Evolutionary conservation across 2,888 invertebrate genomes (phyloP).

Genomic region (Aleiodes testaceus): DNA sequence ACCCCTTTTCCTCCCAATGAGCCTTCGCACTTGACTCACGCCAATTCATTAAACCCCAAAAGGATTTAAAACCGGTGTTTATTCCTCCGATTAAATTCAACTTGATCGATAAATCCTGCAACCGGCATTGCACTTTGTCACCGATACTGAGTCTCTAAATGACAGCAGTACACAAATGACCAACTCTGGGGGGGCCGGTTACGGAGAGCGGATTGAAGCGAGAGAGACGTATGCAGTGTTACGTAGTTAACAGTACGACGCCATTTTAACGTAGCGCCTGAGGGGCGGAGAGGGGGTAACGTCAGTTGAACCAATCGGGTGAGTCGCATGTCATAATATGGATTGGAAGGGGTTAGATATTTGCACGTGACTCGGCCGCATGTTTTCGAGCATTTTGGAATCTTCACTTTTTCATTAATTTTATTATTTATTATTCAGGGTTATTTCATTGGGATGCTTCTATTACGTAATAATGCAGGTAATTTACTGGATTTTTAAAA

Average conservation of each 20-base stretch:
- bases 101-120: too few relatives aligned
- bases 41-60: too few relatives aligned
- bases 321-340: constrained; percentile 12
- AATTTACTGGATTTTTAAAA: not conserved
- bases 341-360: not conserved
- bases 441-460: not conserved
- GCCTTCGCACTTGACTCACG: not conserved
- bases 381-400: constrained; percentile 15
- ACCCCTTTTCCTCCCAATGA: not conserved
- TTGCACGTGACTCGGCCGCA: constrained; percentile 28
- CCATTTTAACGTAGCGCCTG: not conserved
- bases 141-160: too few relatives aligned
- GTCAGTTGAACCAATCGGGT: not conserved
- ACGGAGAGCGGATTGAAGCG: not conserved
- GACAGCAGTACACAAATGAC: not conserved
- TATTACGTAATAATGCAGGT: not conserved
- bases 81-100: not conserved
- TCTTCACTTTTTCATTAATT: not conserved
- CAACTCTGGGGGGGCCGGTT: too few relatives aligned
- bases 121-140: too few relatives aligned
- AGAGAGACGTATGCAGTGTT: not conserved
- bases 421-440: not conserved
- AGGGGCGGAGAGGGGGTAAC: not conserved
- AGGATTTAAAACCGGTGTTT: not conserved
- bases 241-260: constrained; percentile 8